Evolutionary conservation across 2,888 invertebrate genomes (phyloP), one percentile per base, ranked within the genome.

Genomic region (Tenodera sinensis): DNA sequence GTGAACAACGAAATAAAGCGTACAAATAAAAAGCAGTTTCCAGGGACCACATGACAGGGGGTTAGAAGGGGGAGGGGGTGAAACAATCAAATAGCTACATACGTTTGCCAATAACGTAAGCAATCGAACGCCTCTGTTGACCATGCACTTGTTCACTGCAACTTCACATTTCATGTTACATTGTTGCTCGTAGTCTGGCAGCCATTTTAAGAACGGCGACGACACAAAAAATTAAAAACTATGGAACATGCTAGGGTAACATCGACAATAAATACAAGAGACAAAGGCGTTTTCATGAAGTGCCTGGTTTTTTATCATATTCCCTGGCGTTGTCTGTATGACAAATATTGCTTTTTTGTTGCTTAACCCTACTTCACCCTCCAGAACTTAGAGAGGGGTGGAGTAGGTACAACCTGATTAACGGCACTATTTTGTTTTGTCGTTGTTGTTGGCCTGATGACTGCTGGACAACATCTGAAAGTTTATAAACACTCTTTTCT

Each of bases 241-340:
- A 85, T 27, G 9, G 25, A 85, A 85, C 85, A 85, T 15, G 85
- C 54, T 71, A 25, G 54, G n/a, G 12, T 28, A 85, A 85, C 85
- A 85, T 85, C 85, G 54, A 42, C 85, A 15, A 85, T 85, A 85
- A 85, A 85, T 85, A 85, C 85, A 47, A 27, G n/a, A 71, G 54
- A 71, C 54, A 71, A 71, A 71, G 20, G 54, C 20, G 20, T 20
- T 71, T 71, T 71, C 54, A 71, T 71, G 54, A 71, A 71, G 54
- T 71, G 54, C 54, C 25, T 71, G 54, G 54, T 3, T 71, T 71
- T 71, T 71, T 71, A 71, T 71, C 54, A 71, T 71, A 71, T 71
- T 20, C 54, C 54, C 20, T 20, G 20, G 20, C 54, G 54, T 71
- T 71, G 54, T 71, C 54, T 25, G 54, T 71, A 71, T 71, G 54